Percentiles rank a stretch among this genome's conserved stretches.
Conservation (phyloP, 2,888 invertebrate genomes). For the Colletes collaris region DNA sequence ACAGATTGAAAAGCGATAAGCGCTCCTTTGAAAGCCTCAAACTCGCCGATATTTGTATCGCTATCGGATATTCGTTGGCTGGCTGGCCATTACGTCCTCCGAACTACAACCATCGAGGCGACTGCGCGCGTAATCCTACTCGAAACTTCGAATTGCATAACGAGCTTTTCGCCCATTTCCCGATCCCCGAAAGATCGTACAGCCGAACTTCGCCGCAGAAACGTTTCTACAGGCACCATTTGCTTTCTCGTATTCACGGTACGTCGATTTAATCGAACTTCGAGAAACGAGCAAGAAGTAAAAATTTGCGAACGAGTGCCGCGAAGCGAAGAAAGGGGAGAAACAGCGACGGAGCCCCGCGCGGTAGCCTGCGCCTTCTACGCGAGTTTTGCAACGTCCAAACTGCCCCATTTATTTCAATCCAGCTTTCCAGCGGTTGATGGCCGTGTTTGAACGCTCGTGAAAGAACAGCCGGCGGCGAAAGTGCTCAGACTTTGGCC, state of each 20-base stretch:
- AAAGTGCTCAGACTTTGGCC: constrained; percentile 56
- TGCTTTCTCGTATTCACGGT: constrained; percentile 18
- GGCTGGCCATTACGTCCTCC: constrained; percentile 7
- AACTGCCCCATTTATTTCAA: constrained; percentile 61
- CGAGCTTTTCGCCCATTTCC: constrained; percentile 26
- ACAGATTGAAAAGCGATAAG: constrained; percentile 6
- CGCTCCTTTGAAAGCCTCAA: neutral
- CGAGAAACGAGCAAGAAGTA: constrained; percentile 16
- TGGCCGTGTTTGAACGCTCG: constrained; percentile 55
- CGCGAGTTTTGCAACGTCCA: constrained; percentile 28
- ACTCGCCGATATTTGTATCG: constrained; percentile 29
- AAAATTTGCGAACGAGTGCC: constrained; percentile 44
- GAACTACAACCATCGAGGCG: constrained; percentile 15
- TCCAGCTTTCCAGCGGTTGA: constrained; percentile 54
- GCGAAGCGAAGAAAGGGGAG: neutral
- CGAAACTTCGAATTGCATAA: constrained; percentile 50
- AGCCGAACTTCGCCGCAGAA: constrained; percentile 14
- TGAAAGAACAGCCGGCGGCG: constrained; percentile 52
- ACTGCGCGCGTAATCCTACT: constrained; percentile 39
- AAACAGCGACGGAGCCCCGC: neutral
- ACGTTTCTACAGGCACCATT: constrained; percentile 15
- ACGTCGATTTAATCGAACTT: constrained; percentile 54
- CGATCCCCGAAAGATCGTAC: constrained; percentile 38
- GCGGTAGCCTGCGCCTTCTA: neutral
- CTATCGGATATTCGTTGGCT: constrained; percentile 6